Evolutionary conservation across 2,797 vertebrate species (phyloP).

Genomic region (Arctocebus calabarensis): DNA sequence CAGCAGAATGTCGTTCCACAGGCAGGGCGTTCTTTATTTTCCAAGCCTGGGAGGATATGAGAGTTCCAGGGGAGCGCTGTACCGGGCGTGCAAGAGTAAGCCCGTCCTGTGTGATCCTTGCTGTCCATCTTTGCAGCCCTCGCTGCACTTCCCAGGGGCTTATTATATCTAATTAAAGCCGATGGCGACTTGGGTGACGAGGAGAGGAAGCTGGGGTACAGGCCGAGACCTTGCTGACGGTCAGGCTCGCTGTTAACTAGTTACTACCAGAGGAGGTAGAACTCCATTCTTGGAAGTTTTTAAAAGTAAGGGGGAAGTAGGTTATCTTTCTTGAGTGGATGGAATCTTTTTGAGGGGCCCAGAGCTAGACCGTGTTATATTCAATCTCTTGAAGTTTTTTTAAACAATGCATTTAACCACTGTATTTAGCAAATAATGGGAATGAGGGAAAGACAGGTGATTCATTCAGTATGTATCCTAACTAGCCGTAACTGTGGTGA

Average conservation of each 20-base stretch:
- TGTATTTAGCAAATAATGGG: not conserved
- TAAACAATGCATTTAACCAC: not conserved
- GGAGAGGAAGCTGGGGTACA: not conserved
- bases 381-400: not conserved
- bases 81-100: not conserved
- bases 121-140: not conserved
- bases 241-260: not conserved
- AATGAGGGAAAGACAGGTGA: not conserved
- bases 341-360: constrained; percentile 2
- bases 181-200: constrained; percentile 22
- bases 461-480: not conserved
- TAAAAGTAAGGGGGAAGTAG: not conserved
- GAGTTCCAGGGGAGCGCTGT: not conserved
- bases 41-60: constrained; percentile 20
- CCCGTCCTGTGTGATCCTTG: not conserved
- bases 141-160: constrained; percentile 21
- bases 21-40: constrained; percentile 29
- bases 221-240: constrained; percentile 19
- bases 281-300: not conserved
- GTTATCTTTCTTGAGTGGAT: constrained; percentile 16
- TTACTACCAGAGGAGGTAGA: constrained; percentile 14
- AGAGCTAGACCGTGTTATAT: not conserved
- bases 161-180: constrained; percentile 67
- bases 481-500: not conserved
- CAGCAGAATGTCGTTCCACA: constrained; percentile 24